These are phyloP conservation scores for Conus betulinus DNA, from an alignment of 1,140 invertebrate species.

Conservation along the genomic window DNA sequence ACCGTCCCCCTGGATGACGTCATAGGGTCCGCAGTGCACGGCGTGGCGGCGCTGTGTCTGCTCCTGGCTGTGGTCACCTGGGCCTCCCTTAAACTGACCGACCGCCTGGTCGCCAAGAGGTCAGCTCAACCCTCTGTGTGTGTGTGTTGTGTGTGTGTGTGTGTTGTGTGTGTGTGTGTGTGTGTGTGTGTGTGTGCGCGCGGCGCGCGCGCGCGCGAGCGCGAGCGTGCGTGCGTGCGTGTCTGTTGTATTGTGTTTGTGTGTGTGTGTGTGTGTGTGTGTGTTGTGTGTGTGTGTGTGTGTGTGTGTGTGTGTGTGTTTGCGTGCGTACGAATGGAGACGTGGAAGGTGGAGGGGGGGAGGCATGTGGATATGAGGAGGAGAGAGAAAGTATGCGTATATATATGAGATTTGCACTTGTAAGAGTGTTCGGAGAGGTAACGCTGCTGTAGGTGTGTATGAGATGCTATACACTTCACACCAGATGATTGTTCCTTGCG, in stretches of 20 bases:
- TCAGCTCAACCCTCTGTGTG: background rate
- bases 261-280: too few species aligned
- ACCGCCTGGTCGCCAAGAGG: conserved; percentile 24
- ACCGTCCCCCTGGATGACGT: conserved; percentile 13
- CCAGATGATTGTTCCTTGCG: too few species aligned
- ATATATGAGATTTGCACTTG: too few species aligned
- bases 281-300: too few species aligned
- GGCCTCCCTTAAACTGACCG: conserved; percentile 11
- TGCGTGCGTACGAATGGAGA: background rate
- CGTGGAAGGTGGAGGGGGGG: background rate
- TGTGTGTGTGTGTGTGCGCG: background rate
- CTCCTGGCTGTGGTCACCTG: conserved; percentile 18
- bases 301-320: conserved; percentile 10
- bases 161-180: background rate
- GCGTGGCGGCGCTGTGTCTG: conserved; percentile 5
- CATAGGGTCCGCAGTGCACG: conserved; percentile 17
- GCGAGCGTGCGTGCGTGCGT: too few species aligned
- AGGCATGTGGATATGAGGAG: background rate
- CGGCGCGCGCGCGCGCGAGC: background rate
- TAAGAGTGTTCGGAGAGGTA: too few species aligned
- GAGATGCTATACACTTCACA: too few species aligned
- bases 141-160: too few species aligned
- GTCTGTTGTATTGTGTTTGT: too few species aligned
- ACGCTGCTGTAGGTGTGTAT: too few species aligned
- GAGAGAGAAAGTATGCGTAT: too few species aligned